A percentile compares a stretch with the other conserved stretches of the same genome.
Evolutionary conservation across 2,797 vertebrate species (phyloP).

Genomic region (Intellagama lesueurii): DNA sequence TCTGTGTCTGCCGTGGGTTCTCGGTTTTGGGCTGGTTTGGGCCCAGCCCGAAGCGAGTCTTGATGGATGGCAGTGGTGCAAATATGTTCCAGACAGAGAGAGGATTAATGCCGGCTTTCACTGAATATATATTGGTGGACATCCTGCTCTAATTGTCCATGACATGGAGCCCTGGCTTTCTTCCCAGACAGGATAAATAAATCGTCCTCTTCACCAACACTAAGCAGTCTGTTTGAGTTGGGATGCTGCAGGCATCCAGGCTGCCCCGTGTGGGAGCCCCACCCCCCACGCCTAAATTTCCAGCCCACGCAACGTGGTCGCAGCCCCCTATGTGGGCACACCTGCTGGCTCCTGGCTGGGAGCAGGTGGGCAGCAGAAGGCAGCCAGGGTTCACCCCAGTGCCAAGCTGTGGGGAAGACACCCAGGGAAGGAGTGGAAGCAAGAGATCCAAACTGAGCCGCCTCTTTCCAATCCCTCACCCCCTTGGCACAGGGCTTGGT

Average conservation of each 20-base stretch:
- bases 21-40: not conserved
- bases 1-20: not conserved
- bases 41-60: slow-evolving; percentile 57
- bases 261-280: slow-evolving; percentile 52
- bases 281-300: slow-evolving; percentile 62
- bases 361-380: slow-evolving; percentile 39
- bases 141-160: slow-evolving; percentile 74
- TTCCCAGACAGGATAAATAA: slow-evolving; percentile 74
- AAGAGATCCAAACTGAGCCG: no score
- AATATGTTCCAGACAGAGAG: slow-evolving; percentile 69
- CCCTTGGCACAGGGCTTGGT: not conserved
- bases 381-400: slow-evolving; percentile 20
- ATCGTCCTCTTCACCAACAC: slow-evolving; percentile 69
- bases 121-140: slow-evolving; percentile 62
- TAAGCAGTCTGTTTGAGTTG: slow-evolving; percentile 61
- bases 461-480: not conserved
- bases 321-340: slow-evolving; percentile 22
- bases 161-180: slow-evolving; percentile 75
- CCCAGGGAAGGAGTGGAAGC: not conserved
- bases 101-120: slow-evolving; percentile 63
- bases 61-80: slow-evolving; percentile 67
- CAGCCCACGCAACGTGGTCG: slow-evolving; percentile 45
- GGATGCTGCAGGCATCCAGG: slow-evolving; percentile 56
- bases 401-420: accelerated
- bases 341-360: slow-evolving; percentile 35